Evolutionary conservation across 2,888 invertebrate genomes (phyloP).

Genomic region (Hypercompe scribonia): DNA sequence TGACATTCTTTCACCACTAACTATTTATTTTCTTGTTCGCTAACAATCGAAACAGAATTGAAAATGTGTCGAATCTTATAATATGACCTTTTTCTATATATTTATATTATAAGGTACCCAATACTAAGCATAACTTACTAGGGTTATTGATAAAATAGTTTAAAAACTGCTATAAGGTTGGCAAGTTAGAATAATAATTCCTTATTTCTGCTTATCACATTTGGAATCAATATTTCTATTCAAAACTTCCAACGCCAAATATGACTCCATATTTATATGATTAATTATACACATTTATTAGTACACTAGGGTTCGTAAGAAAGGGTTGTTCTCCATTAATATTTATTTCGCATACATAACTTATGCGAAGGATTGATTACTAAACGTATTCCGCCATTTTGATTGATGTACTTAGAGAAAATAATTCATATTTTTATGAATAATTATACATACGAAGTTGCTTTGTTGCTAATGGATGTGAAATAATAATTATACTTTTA

Average conservation of each 20-base stretch:
- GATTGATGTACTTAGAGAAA: conserved; percentile 49
- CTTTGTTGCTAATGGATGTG: conserved; percentile 35
- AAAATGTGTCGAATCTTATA: neutral
- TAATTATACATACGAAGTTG: conserved; percentile 31
- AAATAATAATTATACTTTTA: conserved; percentile 24
- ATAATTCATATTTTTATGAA: conserved; percentile 50
- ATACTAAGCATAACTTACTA: neutral
- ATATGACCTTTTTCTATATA: neutral
- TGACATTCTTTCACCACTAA: neutral
- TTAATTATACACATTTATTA: conserved; percentile 86
- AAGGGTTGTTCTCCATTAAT: conserved; percentile 82
- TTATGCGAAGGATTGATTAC: conserved; percentile 68
- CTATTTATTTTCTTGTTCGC: neutral
- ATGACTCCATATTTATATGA: conserved; percentile 74
- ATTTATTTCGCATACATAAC: conserved; percentile 81
- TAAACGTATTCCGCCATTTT: conserved; percentile 54
- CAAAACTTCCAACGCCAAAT: conserved; percentile 25
- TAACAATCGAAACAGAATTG: neutral
- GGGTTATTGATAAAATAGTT: neutral
- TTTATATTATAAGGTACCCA: neutral
- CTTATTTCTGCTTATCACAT: conserved; percentile 14
- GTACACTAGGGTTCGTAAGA: conserved; percentile 78
- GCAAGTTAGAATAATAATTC: neutral
- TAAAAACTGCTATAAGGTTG: neutral
- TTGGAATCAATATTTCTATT: conserved; percentile 27